Evolutionary conservation across 1,140 invertebrate species (phyloP), one percentile per base, ranked within the genome.

Genomic region (Achroia grisella): DNA sequence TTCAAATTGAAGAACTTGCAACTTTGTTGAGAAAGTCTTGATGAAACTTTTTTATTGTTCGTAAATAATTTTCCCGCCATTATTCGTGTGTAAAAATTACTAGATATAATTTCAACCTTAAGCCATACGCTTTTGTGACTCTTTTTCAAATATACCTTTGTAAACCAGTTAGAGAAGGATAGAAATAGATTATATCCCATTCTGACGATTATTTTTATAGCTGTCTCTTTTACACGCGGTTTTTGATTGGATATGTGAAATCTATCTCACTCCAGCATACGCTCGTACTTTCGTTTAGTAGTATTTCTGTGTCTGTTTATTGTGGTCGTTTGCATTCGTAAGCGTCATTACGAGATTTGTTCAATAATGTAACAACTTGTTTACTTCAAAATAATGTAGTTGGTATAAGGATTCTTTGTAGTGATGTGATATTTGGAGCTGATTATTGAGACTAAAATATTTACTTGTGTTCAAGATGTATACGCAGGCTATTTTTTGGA

Each of bases 401-500:
- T 37, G 10, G 34, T 37, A 37, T 0, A 17, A 4, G 1, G 10
- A n/a, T 15, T n/a, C n/a, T 37, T 15, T 17, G 62, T 29, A 59
- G 66, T 75, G 70, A 70, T 73, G 73, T 74, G 68, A 70, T 52
- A 52, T 36, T 56, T 37, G 31, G 41, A 51, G 31, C n/a, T n/a
- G n/a, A n/a, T n/a, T n/a, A n/a, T 55, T 27, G 44, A 44, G 41
- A 40, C 58, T 48, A 35, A 30, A 53, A 48, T 45, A 41, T 30
- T 32, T 28, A 33, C 39, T 40, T 43, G 44, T 62, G 32, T 59
- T 46, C 42, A 74, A 62, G 50, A 78, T 77, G 71, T 41, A 58
- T 47, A 35, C 43, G 42, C 48, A 55, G 49, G 52, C 43, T 53
- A 54, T 83, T 55, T 76, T 85, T 75, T 77, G 74, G 74, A 71